A percentile compares a stretch with the other conserved stretches of the same genome.
Conservation (phyloP, 1,140 invertebrate genomes). For the Gonioctena quinquepunctata region DNA sequence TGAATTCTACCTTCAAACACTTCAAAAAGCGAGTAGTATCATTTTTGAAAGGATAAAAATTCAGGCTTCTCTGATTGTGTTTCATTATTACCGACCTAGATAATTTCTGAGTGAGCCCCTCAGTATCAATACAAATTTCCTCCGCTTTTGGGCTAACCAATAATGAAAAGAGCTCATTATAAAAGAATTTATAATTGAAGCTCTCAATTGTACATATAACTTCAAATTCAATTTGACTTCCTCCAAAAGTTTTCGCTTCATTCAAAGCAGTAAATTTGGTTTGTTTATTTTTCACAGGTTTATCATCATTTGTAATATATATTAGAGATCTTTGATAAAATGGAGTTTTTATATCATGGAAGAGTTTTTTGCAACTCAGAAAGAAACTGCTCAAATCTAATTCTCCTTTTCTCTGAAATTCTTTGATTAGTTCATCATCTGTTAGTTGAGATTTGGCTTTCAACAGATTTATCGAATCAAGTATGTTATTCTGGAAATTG, state of each 20-base stretch:
- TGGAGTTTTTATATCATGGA: constrained; percentile 32
- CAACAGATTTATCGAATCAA: constrained; percentile 35
- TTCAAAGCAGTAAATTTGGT: constrained; percentile 38
- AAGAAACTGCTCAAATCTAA: constrained; percentile 41
- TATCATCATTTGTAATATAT: constrained; percentile 41
- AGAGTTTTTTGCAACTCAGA: constrained; percentile 38
- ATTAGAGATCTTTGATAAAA: constrained; percentile 39
- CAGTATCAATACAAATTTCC: constrained; percentile 34
- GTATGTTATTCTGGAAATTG: constrained; percentile 32
- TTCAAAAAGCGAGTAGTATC: constrained; percentile 33
- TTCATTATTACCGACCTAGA: constrained; percentile 21
- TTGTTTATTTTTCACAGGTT: constrained; percentile 32
- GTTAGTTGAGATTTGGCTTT: constrained; percentile 21
- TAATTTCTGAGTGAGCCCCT: constrained; percentile 35
- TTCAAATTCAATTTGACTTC: constrained; percentile 36
- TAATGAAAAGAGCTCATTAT: constrained; percentile 38
- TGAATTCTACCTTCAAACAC: constrained; percentile 29
- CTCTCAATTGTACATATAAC: constrained; percentile 30
- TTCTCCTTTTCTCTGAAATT: constrained; percentile 30
- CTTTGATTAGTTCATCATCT: constrained; percentile 26
- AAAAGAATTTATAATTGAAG: constrained; percentile 40
- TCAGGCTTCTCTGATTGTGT: constrained; percentile 19
- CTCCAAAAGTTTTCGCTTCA: constrained; percentile 41
- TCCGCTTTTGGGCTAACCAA: constrained; percentile 17
- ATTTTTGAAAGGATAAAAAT: constrained; percentile 39